Conservation (phyloP, 1,140 invertebrate genomes). For the Cataglyphis hispanica region DNA sequence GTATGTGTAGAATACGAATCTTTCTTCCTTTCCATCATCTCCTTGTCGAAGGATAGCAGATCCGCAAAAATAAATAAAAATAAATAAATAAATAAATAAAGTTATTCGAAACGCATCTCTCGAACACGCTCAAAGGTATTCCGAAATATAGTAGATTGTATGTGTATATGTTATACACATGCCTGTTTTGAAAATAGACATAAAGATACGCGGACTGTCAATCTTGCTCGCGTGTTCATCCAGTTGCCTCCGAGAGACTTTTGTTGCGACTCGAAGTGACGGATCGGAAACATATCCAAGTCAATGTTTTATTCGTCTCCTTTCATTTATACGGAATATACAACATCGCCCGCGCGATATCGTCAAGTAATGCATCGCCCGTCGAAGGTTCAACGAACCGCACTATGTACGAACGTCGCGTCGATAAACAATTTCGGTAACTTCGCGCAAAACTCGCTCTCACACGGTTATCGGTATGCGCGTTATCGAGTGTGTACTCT, state of each 20-base stretch:
- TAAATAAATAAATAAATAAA: too few species aligned
- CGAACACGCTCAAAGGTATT: background rate
- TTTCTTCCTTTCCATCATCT: background rate
- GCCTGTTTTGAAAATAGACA: background rate
- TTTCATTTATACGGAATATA: conserved; percentile 42
- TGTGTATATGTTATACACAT: background rate
- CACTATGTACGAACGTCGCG: background rate
- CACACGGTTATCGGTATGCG: background rate
- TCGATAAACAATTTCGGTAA: conserved; percentile 37
- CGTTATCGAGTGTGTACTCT: background rate
- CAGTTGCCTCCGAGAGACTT: conserved; percentile 32
- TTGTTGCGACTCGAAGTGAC: conserved; percentile 36
- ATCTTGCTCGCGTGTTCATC: background rate
- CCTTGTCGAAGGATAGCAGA: background rate
- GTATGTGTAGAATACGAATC: background rate
- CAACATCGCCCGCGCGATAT: background rate
- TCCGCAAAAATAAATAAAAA: too few species aligned
- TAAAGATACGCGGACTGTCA: background rate
- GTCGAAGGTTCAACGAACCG: conserved; percentile 52
- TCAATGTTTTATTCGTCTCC: conserved; percentile 56
- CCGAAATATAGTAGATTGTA: conserved; percentile 4
- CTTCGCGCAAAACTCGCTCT: background rate
- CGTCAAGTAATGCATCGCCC: conserved; percentile 12
- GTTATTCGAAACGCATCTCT: background rate
- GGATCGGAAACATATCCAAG: conserved; percentile 63